phyloP scores from a whole-genome alignment of 2,888 invertebrate species.

The Diarsia rubi region DNA sequence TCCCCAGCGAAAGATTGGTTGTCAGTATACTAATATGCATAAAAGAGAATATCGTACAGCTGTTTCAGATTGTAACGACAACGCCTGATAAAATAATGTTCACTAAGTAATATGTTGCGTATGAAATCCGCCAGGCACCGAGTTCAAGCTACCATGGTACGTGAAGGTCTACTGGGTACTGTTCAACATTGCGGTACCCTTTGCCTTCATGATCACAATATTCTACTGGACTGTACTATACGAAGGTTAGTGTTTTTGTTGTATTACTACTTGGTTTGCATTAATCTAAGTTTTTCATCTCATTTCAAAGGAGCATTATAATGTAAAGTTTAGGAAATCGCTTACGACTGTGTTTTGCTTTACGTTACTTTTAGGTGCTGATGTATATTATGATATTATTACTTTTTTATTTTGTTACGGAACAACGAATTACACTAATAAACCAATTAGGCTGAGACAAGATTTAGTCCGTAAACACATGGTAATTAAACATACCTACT shows the following conservation, averaged over 20 bases:
- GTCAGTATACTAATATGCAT: background rate
- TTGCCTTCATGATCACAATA: slow-evolving; percentile 86
- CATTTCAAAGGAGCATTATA: background rate
- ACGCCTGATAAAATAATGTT: slow-evolving; percentile 20
- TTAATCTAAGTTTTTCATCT: background rate
- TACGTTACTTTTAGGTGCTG: background rate
- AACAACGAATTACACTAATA: background rate
- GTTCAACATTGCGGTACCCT: slow-evolving; percentile 83
- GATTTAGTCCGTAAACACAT: background rate
- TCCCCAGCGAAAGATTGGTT: background rate
- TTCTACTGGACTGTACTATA: slow-evolving; percentile 88
- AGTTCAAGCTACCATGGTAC: slow-evolving; percentile 84
- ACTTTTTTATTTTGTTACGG: background rate
- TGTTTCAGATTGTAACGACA: background rate
- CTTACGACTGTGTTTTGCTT: background rate
- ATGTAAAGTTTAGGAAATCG: background rate
- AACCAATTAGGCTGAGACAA: background rate
- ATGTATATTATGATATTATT: background rate
- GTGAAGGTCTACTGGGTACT: slow-evolving; percentile 86
- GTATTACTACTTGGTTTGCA: background rate
- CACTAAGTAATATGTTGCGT: slow-evolving; percentile 35
- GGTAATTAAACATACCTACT: background rate
- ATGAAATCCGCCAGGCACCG: slow-evolving; percentile 76
- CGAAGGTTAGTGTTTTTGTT: slow-evolving; percentile 73
- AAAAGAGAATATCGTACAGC: background rate